A percentile compares a stretch with the other conserved stretches of the same genome.
Conservation (phyloP, 2,888 invertebrate genomes). For the Sminthurinus aureus region DNA sequence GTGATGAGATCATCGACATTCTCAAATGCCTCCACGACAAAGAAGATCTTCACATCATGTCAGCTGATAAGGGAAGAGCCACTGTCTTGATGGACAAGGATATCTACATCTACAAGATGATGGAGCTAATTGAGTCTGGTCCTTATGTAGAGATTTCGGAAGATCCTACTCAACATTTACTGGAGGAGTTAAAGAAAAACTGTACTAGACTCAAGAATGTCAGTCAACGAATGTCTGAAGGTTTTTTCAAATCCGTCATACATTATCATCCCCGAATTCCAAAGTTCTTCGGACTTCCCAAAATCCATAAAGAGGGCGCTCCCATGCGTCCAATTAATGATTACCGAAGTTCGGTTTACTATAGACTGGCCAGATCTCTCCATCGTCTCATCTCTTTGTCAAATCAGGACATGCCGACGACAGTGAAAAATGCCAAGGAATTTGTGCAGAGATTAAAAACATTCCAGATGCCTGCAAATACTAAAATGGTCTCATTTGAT, state of each 20-base stretch:
- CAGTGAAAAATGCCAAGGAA: constrained; percentile 2
- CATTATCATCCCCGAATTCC: constrained; percentile 16
- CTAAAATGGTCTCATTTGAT: constrained; percentile 9
- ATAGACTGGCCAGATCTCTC: neutral
- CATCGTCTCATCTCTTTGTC: neutral
- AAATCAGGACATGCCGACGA: neutral
- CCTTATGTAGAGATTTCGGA: neutral
- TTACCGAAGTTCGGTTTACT: constrained; percentile 12
- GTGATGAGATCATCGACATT: neutral
- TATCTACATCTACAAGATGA: neutral
- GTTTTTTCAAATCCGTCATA: neutral
- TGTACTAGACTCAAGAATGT: neutral
- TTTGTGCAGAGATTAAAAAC: neutral
- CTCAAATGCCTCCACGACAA: neutral
- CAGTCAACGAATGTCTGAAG: neutral
- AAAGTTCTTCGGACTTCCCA: constrained; percentile 18
- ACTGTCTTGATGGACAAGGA: neutral
- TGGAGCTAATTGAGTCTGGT: neutral
- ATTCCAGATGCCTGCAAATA: neutral
- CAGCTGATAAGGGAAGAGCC: constrained; percentile 3
- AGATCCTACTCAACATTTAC: neutral
- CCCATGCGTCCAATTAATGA: constrained; percentile 11
- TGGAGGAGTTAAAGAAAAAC: neutral
- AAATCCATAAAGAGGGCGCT: neutral
- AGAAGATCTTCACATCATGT: neutral